These are phyloP conservation scores for Callinectes sapidus DNA, from an alignment of 2,888 invertebrate species.

Conservation along the genomic window DNA sequence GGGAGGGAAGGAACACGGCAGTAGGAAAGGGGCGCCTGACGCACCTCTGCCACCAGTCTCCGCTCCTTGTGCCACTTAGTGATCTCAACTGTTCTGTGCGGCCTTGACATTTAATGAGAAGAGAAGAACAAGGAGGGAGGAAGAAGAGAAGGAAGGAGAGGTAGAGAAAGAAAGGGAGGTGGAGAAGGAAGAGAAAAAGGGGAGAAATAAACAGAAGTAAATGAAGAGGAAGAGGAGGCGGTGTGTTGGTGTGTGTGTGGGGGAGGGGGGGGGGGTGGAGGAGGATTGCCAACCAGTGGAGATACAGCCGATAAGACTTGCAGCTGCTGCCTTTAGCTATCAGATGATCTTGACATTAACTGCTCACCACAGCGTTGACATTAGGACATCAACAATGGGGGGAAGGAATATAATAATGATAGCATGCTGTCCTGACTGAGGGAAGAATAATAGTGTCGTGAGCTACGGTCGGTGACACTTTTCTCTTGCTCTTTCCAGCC, in stretches of 20 bases:
- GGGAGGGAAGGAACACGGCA: neutral
- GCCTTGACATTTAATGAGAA: slow-evolving; percentile 11
- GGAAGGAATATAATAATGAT: neutral
- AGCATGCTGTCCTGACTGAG: neutral
- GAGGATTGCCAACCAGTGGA: slow-evolving; percentile 15
- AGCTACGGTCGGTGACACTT: neutral
- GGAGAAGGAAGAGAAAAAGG: neutral
- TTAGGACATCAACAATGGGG: slow-evolving; percentile 28
- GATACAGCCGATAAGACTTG: slow-evolving; percentile 35
- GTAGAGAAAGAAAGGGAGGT: neutral
- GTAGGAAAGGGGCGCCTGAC: neutral
- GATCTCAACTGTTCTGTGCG: slow-evolving; percentile 4
- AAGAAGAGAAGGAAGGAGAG: neutral
- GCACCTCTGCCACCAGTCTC: neutral
- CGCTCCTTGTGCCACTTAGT: neutral
- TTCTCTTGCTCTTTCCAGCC: neutral
- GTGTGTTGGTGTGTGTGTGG: neutral
- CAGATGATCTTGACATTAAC: slow-evolving; percentile 49
- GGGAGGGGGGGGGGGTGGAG: neutral
- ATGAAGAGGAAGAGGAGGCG: slow-evolving; percentile 14
- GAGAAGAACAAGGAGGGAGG: neutral
- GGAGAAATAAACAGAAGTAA: slow-evolving; percentile 8
- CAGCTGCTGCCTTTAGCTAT: slow-evolving; percentile 39
- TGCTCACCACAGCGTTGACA: slow-evolving; percentile 35
- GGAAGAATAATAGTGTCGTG: neutral